Conservation (phyloP, 2,888 invertebrate species). For the Plagiodera versicolora region DNA sequence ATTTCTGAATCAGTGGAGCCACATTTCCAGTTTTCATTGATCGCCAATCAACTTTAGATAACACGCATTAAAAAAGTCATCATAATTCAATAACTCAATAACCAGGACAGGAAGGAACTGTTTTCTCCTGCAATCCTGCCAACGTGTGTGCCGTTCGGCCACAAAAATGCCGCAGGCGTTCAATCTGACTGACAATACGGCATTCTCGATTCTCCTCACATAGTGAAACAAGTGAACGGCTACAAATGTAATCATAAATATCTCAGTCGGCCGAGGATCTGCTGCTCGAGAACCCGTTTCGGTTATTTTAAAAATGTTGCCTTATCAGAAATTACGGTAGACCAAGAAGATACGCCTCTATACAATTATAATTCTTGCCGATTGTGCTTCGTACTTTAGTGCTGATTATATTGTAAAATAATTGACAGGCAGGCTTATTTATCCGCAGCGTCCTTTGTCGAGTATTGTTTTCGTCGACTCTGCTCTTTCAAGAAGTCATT, state of each 20-base stretch:
- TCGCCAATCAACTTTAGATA: too few species aligned
- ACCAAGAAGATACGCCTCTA: constrained; percentile 47
- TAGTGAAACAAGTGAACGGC: constrained; percentile 52
- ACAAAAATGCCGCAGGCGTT: neutral
- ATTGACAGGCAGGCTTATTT: constrained; percentile 48
- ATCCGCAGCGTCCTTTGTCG: constrained; percentile 29
- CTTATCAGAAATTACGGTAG: constrained; percentile 52
- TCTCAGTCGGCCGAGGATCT: constrained; percentile 47
- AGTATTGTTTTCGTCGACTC: constrained; percentile 31
- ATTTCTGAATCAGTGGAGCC: too few species aligned
- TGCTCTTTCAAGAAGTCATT: constrained; percentile 30
- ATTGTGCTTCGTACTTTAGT: constrained; percentile 48
- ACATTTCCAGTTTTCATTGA: too few species aligned
- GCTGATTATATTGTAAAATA: constrained; percentile 52
- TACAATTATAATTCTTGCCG: constrained; percentile 50
- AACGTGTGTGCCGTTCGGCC: too few species aligned
- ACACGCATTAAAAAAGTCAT: neutral
- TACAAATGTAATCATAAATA: constrained; percentile 54
- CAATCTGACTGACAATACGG: constrained; percentile 49
- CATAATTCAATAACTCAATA: neutral
- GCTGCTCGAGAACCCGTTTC: constrained; percentile 49
- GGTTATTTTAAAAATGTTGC: constrained; percentile 49
- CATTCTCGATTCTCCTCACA: constrained; percentile 51
- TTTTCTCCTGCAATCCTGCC: too few species aligned
- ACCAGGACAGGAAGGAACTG: neutral